These are phyloP conservation scores for Triplophysa siluroides DNA, from an alignment of 2,113 vertebrate species.

Conservation along the genomic window DNA sequence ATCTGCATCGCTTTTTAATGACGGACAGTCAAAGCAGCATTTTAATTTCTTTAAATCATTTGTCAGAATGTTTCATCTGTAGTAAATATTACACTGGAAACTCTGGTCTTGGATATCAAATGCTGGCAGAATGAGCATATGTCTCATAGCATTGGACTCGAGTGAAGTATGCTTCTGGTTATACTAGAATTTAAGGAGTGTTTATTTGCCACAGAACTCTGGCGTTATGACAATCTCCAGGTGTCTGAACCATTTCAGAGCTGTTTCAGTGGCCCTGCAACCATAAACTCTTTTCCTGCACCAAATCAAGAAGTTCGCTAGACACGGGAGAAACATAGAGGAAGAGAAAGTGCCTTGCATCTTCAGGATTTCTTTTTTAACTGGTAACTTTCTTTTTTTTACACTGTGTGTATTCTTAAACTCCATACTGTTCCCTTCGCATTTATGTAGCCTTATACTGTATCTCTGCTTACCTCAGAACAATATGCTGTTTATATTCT, in stretches of 20 bases:
- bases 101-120: slow-evolving; percentile 17
- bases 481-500: too few species aligned
- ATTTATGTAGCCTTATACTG: too few species aligned
- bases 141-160: slow-evolving; percentile 5
- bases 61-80: slow-evolving; percentile 32
- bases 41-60: not conserved
- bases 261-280: slow-evolving; percentile 26
- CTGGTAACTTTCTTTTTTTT: too few species aligned
- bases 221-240: slow-evolving; percentile 35
- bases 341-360: not conserved
- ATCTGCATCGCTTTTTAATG: not conserved
- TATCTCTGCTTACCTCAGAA: too few species aligned
- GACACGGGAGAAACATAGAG: not conserved
- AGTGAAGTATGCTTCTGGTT: slow-evolving; percentile 38
- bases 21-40: not conserved
- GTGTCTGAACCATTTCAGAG: slow-evolving; percentile 38
- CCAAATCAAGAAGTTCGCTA: not conserved
- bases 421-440: too few species aligned
- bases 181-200: slow-evolving; percentile 45
- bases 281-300: slow-evolving; percentile 38
- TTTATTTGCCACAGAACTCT: slow-evolving; percentile 49
- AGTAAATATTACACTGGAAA: slow-evolving; percentile 28
- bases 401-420: too few species aligned
- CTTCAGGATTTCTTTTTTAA: too few species aligned
- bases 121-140: slow-evolving; percentile 29